Conservation (phyloP, 2,113 vertebrate genomes). For the Onychostoma macrolepis region DNA sequence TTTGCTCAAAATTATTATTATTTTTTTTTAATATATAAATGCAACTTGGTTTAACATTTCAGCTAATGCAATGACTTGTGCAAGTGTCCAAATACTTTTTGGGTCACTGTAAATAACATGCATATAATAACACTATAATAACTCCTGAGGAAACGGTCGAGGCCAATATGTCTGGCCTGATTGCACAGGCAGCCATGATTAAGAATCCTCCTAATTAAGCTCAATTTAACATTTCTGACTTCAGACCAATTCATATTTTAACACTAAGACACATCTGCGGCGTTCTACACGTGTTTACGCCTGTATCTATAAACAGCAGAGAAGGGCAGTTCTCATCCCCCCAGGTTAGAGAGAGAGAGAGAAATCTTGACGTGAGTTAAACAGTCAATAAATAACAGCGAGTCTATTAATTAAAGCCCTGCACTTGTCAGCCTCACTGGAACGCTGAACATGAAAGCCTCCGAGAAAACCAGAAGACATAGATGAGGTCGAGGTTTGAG, state of each 20-base stretch:
- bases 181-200: constrained; percentile 48
- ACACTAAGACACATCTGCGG: constrained; percentile 71
- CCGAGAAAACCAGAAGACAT: constrained; percentile 56
- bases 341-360: constrained; percentile 72
- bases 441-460: constrained; percentile 65
- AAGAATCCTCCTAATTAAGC: constrained; percentile 68
- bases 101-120: not conserved
- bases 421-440: constrained; percentile 52
- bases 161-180: constrained; percentile 6
- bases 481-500: not conserved
- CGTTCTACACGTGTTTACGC: constrained; percentile 70
- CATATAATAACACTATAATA: not conserved
- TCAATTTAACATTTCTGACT: constrained; percentile 41
- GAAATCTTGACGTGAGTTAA: constrained; percentile 49
- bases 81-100: not conserved
- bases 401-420: constrained; percentile 67
- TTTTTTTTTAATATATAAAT: not conserved
- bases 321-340: constrained; percentile 69
- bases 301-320: constrained; percentile 67
- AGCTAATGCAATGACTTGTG: not conserved
- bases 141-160: not conserved
- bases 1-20: not conserved
- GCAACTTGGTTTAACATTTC: not conserved
- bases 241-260: constrained; percentile 74
- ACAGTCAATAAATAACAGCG: constrained; percentile 69